Percentiles rank a stretch among this genome's conserved stretches.
phyloP scores from a whole-genome alignment of 2,113 vertebrate genomes.

The Nanorana parkeri region DNA sequence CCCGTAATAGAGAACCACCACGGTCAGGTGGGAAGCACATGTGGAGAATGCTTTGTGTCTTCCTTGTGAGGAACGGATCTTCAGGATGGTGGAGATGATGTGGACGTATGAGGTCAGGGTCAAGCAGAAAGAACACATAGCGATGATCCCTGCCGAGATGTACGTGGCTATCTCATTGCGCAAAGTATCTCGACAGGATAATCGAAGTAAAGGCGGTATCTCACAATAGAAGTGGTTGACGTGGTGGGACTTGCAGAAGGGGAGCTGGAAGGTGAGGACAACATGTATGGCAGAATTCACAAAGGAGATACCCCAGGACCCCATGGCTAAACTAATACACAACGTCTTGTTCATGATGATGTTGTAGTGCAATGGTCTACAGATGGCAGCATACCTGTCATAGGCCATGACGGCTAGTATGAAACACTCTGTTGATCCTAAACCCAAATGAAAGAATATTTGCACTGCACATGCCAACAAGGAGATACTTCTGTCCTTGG shows the following conservation, averaged over 20 bases:
- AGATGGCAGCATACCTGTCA: slow-evolving; percentile 44
- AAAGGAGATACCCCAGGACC: slow-evolving; percentile 51
- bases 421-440: not conserved
- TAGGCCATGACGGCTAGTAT: slow-evolving; percentile 62
- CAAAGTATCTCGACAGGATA: slow-evolving; percentile 59
- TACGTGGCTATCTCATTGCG: slow-evolving; percentile 58
- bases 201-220: slow-evolving; percentile 60
- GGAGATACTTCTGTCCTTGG: not conserved
- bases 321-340: slow-evolving; percentile 40
- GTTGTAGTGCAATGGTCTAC: slow-evolving; percentile 58
- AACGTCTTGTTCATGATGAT: slow-evolving; percentile 58
- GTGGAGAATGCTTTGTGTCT: slow-evolving; percentile 56
- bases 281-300: slow-evolving; percentile 53
- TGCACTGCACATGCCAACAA: too few relatives aligned
- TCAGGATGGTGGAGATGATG: slow-evolving; percentile 59
- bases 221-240: slow-evolving; percentile 65
- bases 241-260: slow-evolving; percentile 58
- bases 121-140: slow-evolving; percentile 58
- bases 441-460: not conserved
- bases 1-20: slow-evolving; percentile 61
- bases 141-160: slow-evolving; percentile 55
- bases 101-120: slow-evolving; percentile 58
- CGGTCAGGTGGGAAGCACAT: slow-evolving; percentile 54
- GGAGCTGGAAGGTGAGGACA: slow-evolving; percentile 60
- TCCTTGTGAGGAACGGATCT: slow-evolving; percentile 58